Conservation (phyloP, 2,113 vertebrate species). For the Oenanthe oenanthe region DNA sequence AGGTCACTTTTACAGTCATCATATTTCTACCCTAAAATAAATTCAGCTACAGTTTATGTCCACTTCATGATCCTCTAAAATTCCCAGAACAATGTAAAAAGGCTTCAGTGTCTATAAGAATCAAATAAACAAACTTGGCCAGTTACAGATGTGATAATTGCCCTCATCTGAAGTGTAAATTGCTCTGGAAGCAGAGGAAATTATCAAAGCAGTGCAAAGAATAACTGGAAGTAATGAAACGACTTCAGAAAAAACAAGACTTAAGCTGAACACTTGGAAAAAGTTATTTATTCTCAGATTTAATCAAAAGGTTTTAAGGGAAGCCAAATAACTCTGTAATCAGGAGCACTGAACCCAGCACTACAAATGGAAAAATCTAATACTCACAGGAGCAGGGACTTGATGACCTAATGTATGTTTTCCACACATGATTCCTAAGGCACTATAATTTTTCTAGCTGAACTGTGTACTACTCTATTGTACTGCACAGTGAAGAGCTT, state of each 20-base stretch:
- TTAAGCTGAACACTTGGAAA: not conserved
- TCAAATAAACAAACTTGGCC: not conserved
- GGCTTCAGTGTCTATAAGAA: not conserved
- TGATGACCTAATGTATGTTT: slow-evolving; percentile 39
- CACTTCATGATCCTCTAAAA: not conserved
- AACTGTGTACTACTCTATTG: not conserved
- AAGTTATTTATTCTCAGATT: not conserved
- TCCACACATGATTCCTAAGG: not conserved
- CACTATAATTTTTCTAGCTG: slow-evolving; percentile 11
- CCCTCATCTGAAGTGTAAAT: not conserved
- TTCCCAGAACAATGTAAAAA: not conserved
- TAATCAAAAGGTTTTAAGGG: not conserved
- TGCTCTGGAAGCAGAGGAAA: slow-evolving; percentile 3
- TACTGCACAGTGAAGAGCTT: not conserved
- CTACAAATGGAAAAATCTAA: not conserved
- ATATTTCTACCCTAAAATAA: not conserved
- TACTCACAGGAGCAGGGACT: not conserved
- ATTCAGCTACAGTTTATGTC: not conserved
- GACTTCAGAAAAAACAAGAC: not conserved
- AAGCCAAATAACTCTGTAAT: not conserved
- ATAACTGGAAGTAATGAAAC: not conserved
- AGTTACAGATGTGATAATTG: not conserved
- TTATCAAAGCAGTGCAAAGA: not conserved
- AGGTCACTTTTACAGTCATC: not conserved
- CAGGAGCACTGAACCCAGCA: not conserved